Evolutionary conservation across 2,797 vertebrate genomes (phyloP), one percentile per base, ranked within the genome.

Genomic region (Hoplostethus atlanticus): DNA sequence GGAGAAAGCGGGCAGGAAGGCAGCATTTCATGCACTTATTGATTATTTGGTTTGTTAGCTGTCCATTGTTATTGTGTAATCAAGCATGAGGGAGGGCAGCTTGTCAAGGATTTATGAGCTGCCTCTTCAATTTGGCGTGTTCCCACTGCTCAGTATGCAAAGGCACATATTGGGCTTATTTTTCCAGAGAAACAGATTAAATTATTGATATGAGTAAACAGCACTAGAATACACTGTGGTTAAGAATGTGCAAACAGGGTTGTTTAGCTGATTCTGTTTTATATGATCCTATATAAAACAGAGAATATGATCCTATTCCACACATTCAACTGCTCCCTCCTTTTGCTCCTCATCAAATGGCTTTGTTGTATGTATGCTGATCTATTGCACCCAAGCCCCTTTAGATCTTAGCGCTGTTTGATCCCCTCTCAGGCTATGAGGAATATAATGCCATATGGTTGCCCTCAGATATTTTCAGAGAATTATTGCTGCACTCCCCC

Each of bases 61-160:
- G 79, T 82, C 82, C 71, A 85, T 93, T 94, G 92, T 92, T 91
- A 80, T 85, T 87, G 91, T 91, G 90, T 89, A 93, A 90, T 91
- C 88, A 85, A 80, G 84, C 83, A 60, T 79, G 71, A 87, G 68
- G 60, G 51, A 78, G 84, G 81, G 81, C 60, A 64, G 79, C 74
- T 56, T 68, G 84, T 83, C 70, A 71, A 74, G 76, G 69, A 89
- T 89, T 89, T 76, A 88, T 67, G 68, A 77, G 83, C 79, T 52
- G 42, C 68, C 31, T 77, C 74, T 85, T 57, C 73, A 71, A 58
- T 65, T 79, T 57, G 25, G 72, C 66, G 68, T 81, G 57, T 84
- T 80, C 79, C 79, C 63, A 56, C 81, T 83, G 57, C 85, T 76
- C 81, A 77, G 71, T 70, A 63, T 83, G 74, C 82, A 73, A 84